phyloP scores from a whole-genome alignment of 2,888 invertebrate species.

The Dasypolia templi region DNA sequence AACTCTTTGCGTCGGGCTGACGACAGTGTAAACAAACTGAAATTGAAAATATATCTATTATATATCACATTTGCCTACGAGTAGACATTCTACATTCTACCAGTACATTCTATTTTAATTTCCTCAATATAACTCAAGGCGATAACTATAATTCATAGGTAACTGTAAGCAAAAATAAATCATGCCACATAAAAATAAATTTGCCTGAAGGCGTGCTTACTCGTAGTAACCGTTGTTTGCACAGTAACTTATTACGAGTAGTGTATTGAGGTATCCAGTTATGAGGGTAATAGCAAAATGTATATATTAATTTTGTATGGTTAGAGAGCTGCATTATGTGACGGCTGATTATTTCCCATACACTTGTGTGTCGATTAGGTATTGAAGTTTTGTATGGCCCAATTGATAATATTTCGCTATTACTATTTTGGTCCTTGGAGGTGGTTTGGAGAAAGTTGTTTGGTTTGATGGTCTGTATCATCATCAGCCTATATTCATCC shows the following conservation, averaged over 20 bases:
- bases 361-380: no score
- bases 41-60: no score
- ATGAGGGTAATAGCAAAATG: constrained; percentile 5
- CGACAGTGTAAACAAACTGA: no score
- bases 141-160: constrained; percentile 46
- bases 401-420: no score
- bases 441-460: no score
- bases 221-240: constrained; percentile 11
- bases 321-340: no score
- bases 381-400: no score
- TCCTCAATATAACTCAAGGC: constrained; percentile 49
- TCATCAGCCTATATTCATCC: no score
- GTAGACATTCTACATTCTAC: constrained; percentile 11
- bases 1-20: no score
- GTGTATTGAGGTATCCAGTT: not conserved
- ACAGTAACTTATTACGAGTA: constrained; percentile 21
- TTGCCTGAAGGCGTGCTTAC: constrained; percentile 19
- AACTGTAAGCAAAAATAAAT: constrained; percentile 42
- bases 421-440: no score
- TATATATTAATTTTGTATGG: not conserved
- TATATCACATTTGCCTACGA: constrained; percentile 21
- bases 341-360: no score
- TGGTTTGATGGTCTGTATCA: no score
- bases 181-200: constrained; percentile 47
- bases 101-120: constrained; percentile 47